Evolutionary conservation across 2,113 vertebrate species (phyloP).

Genomic region (Pagrus major): DNA sequence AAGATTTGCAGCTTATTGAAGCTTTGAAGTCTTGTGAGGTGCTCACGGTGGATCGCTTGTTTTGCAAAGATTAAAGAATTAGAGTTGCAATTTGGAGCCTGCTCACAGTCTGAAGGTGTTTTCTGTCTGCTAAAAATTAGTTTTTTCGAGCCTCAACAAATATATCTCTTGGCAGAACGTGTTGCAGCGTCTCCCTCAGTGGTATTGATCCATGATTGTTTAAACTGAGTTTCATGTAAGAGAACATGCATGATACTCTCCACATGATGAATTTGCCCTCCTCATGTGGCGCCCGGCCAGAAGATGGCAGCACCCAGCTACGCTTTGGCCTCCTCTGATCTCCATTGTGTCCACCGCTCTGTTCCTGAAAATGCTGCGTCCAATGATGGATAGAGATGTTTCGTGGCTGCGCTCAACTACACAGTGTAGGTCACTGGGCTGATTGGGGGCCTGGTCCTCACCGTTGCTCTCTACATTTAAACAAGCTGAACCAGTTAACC

Average conservation of each 20-base stretch:
- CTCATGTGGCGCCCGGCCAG: slow-evolving; percentile 67
- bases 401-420: slow-evolving; percentile 50
- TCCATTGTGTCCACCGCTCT: slow-evolving; percentile 38
- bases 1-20: slow-evolving; percentile 50
- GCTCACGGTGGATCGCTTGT: slow-evolving; percentile 11
- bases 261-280: background rate
- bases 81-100: slow-evolving; percentile 21
- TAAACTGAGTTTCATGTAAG: slow-evolving; percentile 2
- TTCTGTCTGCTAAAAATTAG: slow-evolving; percentile 17
- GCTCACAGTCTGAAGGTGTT: slow-evolving; percentile 22
- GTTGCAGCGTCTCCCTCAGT: background rate
- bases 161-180: background rate
- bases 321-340: slow-evolving; percentile 58
- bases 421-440: slow-evolving; percentile 67
- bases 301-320: slow-evolving; percentile 86
- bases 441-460: slow-evolving; percentile 56
- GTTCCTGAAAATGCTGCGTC: slow-evolving; percentile 35
- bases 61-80: slow-evolving; percentile 40
- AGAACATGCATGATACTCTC: background rate
- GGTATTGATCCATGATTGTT: background rate
- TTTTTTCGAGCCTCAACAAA: slow-evolving; percentile 20
- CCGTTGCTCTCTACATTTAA: slow-evolving; percentile 47
- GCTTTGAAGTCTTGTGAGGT: slow-evolving; percentile 50
- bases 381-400: slow-evolving; percentile 77
- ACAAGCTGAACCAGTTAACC: slow-evolving; percentile 70